Base-by-base conservation (phyloP, 2,113 vertebrate species). In the Opisthocomus hoazin region DNA sequence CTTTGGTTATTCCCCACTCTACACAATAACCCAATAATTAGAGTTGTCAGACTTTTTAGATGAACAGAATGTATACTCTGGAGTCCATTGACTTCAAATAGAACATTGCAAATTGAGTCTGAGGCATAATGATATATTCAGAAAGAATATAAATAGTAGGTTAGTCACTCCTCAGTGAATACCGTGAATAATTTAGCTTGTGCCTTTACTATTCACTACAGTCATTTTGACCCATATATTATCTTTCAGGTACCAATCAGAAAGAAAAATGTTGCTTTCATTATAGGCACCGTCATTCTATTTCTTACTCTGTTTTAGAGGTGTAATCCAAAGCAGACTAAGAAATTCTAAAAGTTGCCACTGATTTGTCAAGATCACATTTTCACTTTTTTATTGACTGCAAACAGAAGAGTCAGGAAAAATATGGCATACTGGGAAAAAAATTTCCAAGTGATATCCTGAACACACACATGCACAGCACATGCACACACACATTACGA, bases 111-210 rank as follows among this genome's bases (percentile, higher is more conserved):
- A 95, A 96, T 96, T 94, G 83, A 93, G 36, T 57, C 45, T 37
- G 36, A 96, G 83, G 92, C 48, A 69, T 96, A 94, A 96, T 93
- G 89, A 96, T 93, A 51, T 95, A 41, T 92, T 95, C 86, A 94
- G 77, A 94, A 93, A 93, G 90, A 96, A 91, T 96, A 97, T 89
- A 96, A 96, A 96, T 96, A 96, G 92, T 91, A 95, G 77, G 83
- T 93, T 96, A 97, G 96, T 96, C 94, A 93, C 77, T 96, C 96
- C 96, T 97, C 95, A 82, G 95, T 96, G 96, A 94, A 95, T 97
- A 96, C 65, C 0, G 5, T 79, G 88, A 93, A 95, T 95, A 97
- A 96, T 97, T 96, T 95, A 92, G 21, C 69, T 91, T 82, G 39
- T 0, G 0, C 69, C 77, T 88, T 94, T 92, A 79, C 64, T 92